Conservation (phyloP, 2,797 vertebrate genomes). For the Nannoperca obscura region DNA sequence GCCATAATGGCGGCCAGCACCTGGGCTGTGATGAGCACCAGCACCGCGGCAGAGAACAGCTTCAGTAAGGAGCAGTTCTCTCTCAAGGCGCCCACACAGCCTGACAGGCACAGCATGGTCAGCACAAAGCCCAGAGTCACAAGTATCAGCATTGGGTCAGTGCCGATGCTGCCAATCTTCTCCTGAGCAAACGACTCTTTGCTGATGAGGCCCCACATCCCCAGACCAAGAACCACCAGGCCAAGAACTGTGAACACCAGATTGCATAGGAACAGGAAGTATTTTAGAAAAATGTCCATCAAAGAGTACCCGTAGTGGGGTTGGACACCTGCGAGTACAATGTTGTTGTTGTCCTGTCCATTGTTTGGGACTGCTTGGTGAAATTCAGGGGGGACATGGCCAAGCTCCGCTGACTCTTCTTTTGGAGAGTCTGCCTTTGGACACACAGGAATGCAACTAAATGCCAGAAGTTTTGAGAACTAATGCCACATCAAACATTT, state of each 20-base stretch:
- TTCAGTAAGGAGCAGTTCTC: slow-evolving; percentile 88
- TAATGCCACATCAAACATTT: background rate
- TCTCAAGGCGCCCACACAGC: slow-evolving; percentile 89
- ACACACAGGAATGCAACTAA: slow-evolving; percentile 37
- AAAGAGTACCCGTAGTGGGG: slow-evolving; percentile 38
- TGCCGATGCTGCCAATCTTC: slow-evolving; percentile 79
- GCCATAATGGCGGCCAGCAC: slow-evolving; percentile 81
- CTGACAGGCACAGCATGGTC: slow-evolving; percentile 84
- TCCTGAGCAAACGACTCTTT: slow-evolving; percentile 86
- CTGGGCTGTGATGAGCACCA: slow-evolving; percentile 82
- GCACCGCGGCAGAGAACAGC: slow-evolving; percentile 80
- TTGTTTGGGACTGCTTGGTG: slow-evolving; percentile 28
- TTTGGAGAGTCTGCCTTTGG: slow-evolving; percentile 61
- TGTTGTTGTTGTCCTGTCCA: slow-evolving; percentile 1
- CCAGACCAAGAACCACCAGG: slow-evolving; percentile 83
- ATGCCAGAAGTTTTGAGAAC: background rate
- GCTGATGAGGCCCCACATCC: slow-evolving; percentile 91
- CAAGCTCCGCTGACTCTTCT: slow-evolving; percentile 37
- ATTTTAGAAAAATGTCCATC: slow-evolving; percentile 84
- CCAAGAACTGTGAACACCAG: slow-evolving; percentile 88
- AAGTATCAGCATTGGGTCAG: slow-evolving; percentile 90
- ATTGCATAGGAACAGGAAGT: slow-evolving; percentile 86
- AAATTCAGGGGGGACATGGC: slow-evolving; percentile 44
- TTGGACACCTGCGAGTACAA: background rate
- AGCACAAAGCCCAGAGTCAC: slow-evolving; percentile 82